These are phyloP conservation scores for Acrocyrtus sp. DNA, from an alignment of 2,888 invertebrate species.

Conservation along the genomic window DNA sequence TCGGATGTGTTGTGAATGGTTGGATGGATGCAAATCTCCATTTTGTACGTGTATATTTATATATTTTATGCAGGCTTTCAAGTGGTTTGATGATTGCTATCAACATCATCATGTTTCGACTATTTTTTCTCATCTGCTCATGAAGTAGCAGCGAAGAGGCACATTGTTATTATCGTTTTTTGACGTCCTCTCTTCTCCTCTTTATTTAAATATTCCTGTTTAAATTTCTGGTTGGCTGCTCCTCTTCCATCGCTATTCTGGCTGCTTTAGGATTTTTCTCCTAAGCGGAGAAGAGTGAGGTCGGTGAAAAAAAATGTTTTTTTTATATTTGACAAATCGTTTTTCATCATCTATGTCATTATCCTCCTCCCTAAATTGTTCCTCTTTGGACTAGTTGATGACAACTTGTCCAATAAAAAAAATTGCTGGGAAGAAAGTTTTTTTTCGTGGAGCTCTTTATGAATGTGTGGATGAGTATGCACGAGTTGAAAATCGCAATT, in stretches of 20 bases:
- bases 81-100: constrained; percentile 10
- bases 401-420: constrained; percentile 9
- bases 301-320: constrained; percentile 5
- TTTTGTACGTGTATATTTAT: background rate
- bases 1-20: too few relatives aligned
- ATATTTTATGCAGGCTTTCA: background rate
- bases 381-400: constrained; percentile 3
- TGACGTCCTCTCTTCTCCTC: constrained; percentile 1
- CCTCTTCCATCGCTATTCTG: background rate
- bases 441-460: too few relatives aligned
- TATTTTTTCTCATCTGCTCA: background rate
- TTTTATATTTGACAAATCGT: constrained; percentile 29
- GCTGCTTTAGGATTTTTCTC: background rate
- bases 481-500: too few relatives aligned
- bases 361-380: background rate
- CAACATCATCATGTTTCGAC: background rate
- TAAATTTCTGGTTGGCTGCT: background rate
- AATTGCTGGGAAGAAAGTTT: too few relatives aligned
- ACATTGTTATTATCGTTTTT: constrained; percentile 4
- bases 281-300: background rate
- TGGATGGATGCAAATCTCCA: constrained; percentile 19
- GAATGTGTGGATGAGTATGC: too few relatives aligned
- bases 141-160: background rate
- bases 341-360: constrained; percentile 9
- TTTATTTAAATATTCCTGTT: constrained; percentile 18